Percentiles rank a stretch among this genome's conserved stretches.
phyloP scores from a whole-genome alignment of 2,113 vertebrate genomes.

The Poeciliopsis occidentalis region DNA sequence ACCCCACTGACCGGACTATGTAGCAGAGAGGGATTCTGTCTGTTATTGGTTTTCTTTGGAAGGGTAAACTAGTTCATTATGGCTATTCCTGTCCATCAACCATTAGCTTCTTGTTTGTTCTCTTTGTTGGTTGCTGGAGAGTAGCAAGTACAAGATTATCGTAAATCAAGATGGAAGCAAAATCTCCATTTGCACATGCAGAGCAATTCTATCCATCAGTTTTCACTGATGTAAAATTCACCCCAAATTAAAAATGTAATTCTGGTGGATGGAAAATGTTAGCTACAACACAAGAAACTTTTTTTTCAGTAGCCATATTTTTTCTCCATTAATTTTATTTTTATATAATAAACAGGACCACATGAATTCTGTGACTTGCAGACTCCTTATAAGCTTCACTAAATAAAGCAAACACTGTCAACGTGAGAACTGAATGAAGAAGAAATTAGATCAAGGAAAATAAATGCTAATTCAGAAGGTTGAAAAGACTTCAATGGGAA shows the following conservation, averaged over 20 bases:
- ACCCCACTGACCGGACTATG: background rate
- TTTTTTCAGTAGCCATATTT: too few relatives aligned
- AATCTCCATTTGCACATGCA: background rate
- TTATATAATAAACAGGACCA: background rate
- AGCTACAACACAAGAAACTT: background rate
- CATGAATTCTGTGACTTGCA: too few relatives aligned
- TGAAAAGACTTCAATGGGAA: background rate
- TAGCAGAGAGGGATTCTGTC: background rate
- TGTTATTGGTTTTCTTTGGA: background rate
- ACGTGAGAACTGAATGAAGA: too few relatives aligned
- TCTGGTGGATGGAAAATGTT: background rate
- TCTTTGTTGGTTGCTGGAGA: conserved; percentile 4
- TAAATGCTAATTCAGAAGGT: background rate
- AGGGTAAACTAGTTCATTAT: background rate
- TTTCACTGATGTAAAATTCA: background rate
- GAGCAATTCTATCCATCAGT: background rate
- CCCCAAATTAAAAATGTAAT: too few relatives aligned
- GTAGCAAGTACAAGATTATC: background rate
- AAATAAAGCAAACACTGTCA: too few relatives aligned
- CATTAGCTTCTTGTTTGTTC: background rate
- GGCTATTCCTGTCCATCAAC: background rate
- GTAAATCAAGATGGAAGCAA: too few relatives aligned
- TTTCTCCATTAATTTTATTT: background rate
- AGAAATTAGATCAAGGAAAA: background rate
- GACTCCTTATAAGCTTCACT: too few relatives aligned